Base-by-base conservation (phyloP, 2,888 invertebrate species). In the Lissocephala sabroskyi region DNA sequence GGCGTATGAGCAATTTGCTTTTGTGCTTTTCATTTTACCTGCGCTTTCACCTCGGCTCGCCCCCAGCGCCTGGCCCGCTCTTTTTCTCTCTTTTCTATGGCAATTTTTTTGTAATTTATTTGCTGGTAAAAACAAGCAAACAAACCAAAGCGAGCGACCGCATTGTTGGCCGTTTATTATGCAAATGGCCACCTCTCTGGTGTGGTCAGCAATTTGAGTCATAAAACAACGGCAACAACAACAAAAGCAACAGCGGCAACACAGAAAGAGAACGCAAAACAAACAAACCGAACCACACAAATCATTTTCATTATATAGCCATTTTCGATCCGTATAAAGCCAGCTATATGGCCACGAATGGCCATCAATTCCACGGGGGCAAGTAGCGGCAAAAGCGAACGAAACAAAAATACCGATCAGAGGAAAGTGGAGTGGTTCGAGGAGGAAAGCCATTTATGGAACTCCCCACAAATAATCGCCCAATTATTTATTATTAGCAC, bases 1-100 rank as follows among this genome's bases (percentile, higher is more conserved):
- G 44, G 44, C 67, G 68, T 74, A 64, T 64, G 42, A 52, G 75
- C 64, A 62, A 70, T 66, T 62, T 71, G 49, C 41, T 57, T 56
- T 47, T 56, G 55, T 55, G 32, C 46, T 42, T 52, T 45, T 44
- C 29, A 13, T 18, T 37, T 23, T 19, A 19, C 37, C 37, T 37
- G 19, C 19, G 19, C 35, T 13, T 35, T 35, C 16, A 16, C 16
- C 16, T 7, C 33, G 7, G 39, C 11, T 40, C 10, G 5, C 1
- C 39, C 4, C 16, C 10, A 16, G 13, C 14, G 13, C 16, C 35
- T 35, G 16, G n/a, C n/a, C n/a, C n/a, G n/a, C n/a, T n/a, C n/a
- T n/a, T n/a, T n/a, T n/a, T n/a, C n/a, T n/a, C n/a, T n/a, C n/a
- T n/a, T n/a, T n/a, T n/a, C n/a, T n/a, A n/a, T n/a, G n/a, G 16